Evolutionary conservation across 2,113 vertebrate species (phyloP), one percentile per base, ranked within the genome.

Genomic region (Ammodytes marinus): DNA sequence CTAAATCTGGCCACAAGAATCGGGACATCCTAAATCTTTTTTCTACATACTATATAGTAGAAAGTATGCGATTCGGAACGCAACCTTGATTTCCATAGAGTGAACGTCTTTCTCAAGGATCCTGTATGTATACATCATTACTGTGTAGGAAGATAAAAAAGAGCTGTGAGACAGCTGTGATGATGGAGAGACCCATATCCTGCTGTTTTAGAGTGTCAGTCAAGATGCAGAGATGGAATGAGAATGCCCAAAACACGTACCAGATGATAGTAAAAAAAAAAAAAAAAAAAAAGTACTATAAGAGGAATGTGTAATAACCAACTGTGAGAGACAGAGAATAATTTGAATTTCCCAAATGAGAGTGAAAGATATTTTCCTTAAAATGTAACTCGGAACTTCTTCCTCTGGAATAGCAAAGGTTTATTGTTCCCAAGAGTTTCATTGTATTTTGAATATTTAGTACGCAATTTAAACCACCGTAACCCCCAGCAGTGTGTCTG

Each of bases 391-490:
- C 69, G 61, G 77, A 65, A 70, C 47, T 63, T 72, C 82, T 83
- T 87, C 59, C 74, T 74, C 80, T 82, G 53, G 12, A 80, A 72
- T 14, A 79, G 67, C 55, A 83, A 59, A 79, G 45, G 45, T 75
- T 83, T 80, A 81, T 79, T 85, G 66, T 75, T 88, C 70, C 73
- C 76, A 67, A 58, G 53, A 58, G n/a, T 82, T 91, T 81, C 9
- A 52, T 80, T 84, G 35, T 40, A 80, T 79, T 81, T 79, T 65
- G 37, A 83, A 86, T 90, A 79, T 88, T 86, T 61, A 69, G 46
- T 42, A 78, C 19, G 77, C 78, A 69, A 89, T 87, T 83, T 77
- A 74, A 90, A 84, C 67, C 76, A 72, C 82, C 55, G 19, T 61
- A 15, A 14, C 79, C 39, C 49, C 55, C 79, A 83, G 45, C 52